Evolutionary conservation across 2,888 invertebrate species (phyloP).

Genomic region (Nowickia ferox): DNA sequence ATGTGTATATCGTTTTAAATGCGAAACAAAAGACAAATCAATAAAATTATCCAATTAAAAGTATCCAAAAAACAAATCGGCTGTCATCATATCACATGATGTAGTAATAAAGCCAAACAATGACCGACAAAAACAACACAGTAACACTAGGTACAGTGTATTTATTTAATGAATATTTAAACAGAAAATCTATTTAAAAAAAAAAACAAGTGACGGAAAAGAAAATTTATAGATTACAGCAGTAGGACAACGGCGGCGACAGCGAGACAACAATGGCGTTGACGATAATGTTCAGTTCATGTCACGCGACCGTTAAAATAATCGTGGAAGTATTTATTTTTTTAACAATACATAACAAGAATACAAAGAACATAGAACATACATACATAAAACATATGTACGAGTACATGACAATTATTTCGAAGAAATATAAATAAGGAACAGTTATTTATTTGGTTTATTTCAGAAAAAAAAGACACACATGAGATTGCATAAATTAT

Average conservation of each 20-base stretch:
- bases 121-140: neutral
- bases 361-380: no score
- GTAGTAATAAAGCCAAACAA: constrained; percentile 44
- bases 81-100: constrained; percentile 54
- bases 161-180: constrained; percentile 40
- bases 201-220: constrained; percentile 44
- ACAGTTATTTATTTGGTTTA: neutral
- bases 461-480: neutral
- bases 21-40: constrained; percentile 6
- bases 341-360: constrained; percentile 21
- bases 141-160: constrained; percentile 13
- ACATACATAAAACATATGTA: neutral
- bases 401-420: constrained; percentile 16
- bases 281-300: constrained; percentile 44
- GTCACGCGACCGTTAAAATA: constrained; percentile 63
- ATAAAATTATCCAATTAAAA: constrained; percentile 25
- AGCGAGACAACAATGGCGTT: constrained; percentile 4
- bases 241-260: constrained; percentile 40
- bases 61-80: neutral
- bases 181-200: constrained; percentile 34
- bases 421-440: constrained; percentile 34
- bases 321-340: constrained; percentile 25
- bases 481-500: neutral
- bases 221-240: constrained; percentile 58
- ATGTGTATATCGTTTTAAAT: neutral